phyloP scores from a whole-genome alignment of 2,797 vertebrate genomes.

The Rallus crepitans region DNA sequence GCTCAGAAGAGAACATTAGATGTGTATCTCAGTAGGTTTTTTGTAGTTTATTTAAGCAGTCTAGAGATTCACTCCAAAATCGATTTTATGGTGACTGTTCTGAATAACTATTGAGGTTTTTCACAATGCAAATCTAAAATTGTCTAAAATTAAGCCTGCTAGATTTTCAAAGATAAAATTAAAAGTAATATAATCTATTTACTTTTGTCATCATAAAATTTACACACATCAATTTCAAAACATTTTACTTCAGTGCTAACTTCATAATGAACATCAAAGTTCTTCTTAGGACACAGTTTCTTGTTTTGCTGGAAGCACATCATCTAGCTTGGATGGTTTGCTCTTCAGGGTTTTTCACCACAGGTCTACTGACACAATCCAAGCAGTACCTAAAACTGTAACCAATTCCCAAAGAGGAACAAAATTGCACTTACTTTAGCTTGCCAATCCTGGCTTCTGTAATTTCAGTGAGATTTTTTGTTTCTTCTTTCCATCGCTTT shows the following conservation, averaged over 20 bases:
- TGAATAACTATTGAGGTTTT: neutral
- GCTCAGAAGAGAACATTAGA: neutral
- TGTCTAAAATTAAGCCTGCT: neutral
- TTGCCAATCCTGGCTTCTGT: slow-evolving; percentile 84
- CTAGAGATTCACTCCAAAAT: neutral
- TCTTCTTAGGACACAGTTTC: neutral
- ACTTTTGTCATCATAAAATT: neutral
- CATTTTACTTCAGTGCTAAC: neutral
- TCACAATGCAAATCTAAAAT: neutral
- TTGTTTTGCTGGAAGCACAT: neutral
- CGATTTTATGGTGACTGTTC: neutral
- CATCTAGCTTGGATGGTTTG: neutral
- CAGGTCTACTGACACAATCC: neutral
- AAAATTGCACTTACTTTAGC: slow-evolving; percentile 86
- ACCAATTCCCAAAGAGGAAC: neutral
- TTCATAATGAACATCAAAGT: neutral
- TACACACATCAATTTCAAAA: neutral
- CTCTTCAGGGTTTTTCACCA: neutral
- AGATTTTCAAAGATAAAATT: neutral
- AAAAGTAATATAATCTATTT: neutral
- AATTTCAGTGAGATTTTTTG: slow-evolving; percentile 83
- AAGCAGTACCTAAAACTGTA: neutral
- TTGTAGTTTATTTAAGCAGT: neutral
- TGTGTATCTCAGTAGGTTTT: neutral
- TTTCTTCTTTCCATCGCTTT: slow-evolving; percentile 90